phyloP scores from a whole-genome alignment of 2,888 invertebrate genomes.

The Synanthedon formicaeformis region DNA sequence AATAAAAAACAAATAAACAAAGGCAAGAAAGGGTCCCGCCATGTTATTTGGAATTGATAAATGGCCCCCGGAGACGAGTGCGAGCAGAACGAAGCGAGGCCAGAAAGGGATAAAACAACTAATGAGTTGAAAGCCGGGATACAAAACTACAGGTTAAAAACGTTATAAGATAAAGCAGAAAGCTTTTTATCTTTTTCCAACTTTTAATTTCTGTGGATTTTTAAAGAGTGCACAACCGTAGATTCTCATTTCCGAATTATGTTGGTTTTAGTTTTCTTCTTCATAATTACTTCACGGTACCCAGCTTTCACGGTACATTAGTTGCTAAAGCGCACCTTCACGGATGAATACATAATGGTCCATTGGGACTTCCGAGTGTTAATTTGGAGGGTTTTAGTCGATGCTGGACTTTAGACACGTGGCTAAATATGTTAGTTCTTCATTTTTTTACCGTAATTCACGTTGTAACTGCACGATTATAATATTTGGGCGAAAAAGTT shows the following conservation, averaged over 20 bases:
- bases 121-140: constrained; percentile 53
- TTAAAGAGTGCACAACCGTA: too few species aligned
- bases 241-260: neutral
- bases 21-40: constrained; percentile 57
- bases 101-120: constrained; percentile 42
- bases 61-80: constrained; percentile 60
- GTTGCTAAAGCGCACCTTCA: constrained; percentile 30
- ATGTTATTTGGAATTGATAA: constrained; percentile 71
- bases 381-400: constrained; percentile 25
- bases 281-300: neutral
- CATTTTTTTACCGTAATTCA: constrained; percentile 19
- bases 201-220: neutral
- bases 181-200: constrained; percentile 44
- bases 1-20: constrained; percentile 66
- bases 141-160: constrained; percentile 39
- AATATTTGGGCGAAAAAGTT: neutral
- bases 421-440: constrained; percentile 42
- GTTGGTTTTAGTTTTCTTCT: neutral
- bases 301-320: constrained; percentile 37
- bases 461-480: constrained; percentile 8
- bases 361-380: constrained; percentile 28
- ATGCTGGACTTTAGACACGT: constrained; percentile 47
- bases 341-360: constrained; percentile 29
- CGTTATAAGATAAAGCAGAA: constrained; percentile 56
- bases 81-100: constrained; percentile 46